phyloP scores from a whole-genome alignment of 2,797 vertebrate species.

The Epinephelus coioides region DNA sequence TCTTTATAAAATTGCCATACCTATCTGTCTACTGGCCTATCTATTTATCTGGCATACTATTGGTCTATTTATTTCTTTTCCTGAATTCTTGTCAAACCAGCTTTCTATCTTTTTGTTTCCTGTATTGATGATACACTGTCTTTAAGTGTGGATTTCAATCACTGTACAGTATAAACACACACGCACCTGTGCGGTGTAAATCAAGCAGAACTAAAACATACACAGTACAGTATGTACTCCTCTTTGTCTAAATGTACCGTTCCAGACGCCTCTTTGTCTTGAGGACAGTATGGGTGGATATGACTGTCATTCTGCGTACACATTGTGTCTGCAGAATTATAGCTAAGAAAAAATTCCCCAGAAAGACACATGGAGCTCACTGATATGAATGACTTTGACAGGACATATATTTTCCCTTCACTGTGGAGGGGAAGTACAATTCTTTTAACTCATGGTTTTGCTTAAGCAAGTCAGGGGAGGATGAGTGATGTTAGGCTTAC shows the following conservation, averaged over 20 bases:
- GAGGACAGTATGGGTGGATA: conserved; percentile 25
- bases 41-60: conserved; percentile 5
- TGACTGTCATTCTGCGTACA: conserved; percentile 12
- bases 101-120: conserved; percentile 1
- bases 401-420: conserved; percentile 10
- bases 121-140: neutral
- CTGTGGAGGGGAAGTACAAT: neutral
- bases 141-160: neutral
- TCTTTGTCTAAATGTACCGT: neutral
- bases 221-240: neutral
- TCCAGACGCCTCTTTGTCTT: conserved; percentile 14
- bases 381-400: conserved; percentile 38
- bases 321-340: conserved; percentile 31
- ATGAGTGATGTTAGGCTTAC: conserved; percentile 24
- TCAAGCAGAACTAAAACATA: neutral
- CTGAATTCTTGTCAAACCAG: conserved; percentile 10
- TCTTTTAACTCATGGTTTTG: neutral
- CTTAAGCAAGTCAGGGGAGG: neutral
- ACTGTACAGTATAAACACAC: neutral
- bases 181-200: neutral
- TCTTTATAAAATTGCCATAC: conserved; percentile 37
- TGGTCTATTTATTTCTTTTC: conserved; percentile 32
- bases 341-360: conserved; percentile 16
- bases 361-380: conserved; percentile 34
- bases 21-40: conserved; percentile 12